Evolutionary conservation across 2,797 vertebrate genomes (phyloP).

Genomic region (Molothrus aeneus): DNA sequence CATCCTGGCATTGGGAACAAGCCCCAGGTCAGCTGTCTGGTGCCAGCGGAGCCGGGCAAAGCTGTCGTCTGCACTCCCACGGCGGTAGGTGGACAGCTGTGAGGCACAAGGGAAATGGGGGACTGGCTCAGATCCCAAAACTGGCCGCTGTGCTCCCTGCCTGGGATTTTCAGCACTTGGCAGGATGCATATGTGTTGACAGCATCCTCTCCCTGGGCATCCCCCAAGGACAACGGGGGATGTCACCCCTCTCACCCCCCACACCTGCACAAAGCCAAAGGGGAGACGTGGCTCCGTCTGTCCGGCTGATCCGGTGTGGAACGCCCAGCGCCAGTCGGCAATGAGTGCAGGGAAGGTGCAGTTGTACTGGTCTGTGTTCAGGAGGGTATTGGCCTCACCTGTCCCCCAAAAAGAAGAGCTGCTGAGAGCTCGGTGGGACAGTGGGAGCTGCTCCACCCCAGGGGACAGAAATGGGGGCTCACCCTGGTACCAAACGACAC

Average conservation of each 20-base stretch:
- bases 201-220: not conserved
- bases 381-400: slow-evolving; percentile 84
- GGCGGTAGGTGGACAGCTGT: slow-evolving; percentile 67
- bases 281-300: slow-evolving; percentile 85
- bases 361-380: slow-evolving; percentile 82
- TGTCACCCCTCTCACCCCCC: not conserved
- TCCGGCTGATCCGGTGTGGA: slow-evolving; percentile 81
- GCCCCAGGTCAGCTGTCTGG: slow-evolving; percentile 87
- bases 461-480: not conserved
- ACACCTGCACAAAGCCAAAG: slow-evolving; percentile 92
- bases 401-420: not conserved
- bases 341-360: slow-evolving; percentile 91
- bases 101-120: not conserved
- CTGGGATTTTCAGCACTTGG: not conserved
- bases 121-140: not conserved
- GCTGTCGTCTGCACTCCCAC: not conserved
- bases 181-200: fast-evolving
- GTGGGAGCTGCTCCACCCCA: fast-evolving
- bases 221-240: fast-evolving
- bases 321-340: slow-evolving; percentile 86
- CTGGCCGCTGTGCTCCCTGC: fast-evolving
- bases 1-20: slow-evolving; percentile 85
- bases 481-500: slow-evolving; percentile 96
- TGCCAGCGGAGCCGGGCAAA: slow-evolving; percentile 90
- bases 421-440: fast-evolving